Evolutionary conservation across 2,888 invertebrate genomes (phyloP), one percentile per base, ranked within the genome.

Genomic region (Tipula lateralis): DNA sequence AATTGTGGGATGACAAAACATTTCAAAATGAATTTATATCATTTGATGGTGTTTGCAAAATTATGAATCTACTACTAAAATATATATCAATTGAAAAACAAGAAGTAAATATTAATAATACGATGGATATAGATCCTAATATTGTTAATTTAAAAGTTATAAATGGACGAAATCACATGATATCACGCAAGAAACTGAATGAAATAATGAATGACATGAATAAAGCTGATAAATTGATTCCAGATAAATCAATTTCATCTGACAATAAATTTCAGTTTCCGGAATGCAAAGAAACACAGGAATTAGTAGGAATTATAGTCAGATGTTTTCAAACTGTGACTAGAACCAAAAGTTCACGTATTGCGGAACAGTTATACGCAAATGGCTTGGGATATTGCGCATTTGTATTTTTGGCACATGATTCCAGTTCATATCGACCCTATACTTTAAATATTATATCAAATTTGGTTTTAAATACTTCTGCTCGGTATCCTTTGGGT

Each of bases 401-500:
- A 0, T 88, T 90, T 29, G 89, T 89, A 5, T 89, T 88, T 84
- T 89, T 89, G 84, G 88, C 87, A 0, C 86, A 88, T 0, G 88
- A 89, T 83, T 87, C 88, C 12, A 88, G 88, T 84, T 88, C 88
- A 1, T 89, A 89, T 84, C 88, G 90, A 0, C 85, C 88, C 1
- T 86, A 87, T 0, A 88, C 88, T 0, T 86, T 90, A 0, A 89
- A 89, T 85, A 90, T 90, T 83, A 86, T 90, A 4, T 89, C 90
- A 0, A 90, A 90, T 86, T 88, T 90, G 7, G 88, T 89, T 29
- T 90, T 89, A 85, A 89, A 88, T 87, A 85, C 86, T 0, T 87
- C 87, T 13, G 88, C 90, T 0, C 88, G 88, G 80, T 87, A 87
- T 44, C 87, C 89, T 84, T 86, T 90, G 2, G 88, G 89, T 85